These are phyloP conservation scores for Momotus momota DNA, from an alignment of 2,797 vertebrate genomes.

Conservation along the genomic window DNA sequence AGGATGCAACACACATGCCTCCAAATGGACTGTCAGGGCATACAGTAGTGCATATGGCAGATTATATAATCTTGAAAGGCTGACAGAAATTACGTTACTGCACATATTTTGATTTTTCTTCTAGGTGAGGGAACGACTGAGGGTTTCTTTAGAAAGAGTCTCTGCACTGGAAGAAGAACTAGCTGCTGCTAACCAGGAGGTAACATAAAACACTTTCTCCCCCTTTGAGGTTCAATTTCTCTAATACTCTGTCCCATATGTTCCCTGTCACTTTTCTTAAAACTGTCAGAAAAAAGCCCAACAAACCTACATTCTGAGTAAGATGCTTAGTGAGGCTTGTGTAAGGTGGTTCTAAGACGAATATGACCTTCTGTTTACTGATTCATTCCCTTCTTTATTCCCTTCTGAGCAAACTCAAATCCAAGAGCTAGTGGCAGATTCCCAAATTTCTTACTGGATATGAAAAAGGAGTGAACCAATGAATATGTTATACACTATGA, in stretches of 20 bases:
- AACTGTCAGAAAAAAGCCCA: conserved; percentile 4
- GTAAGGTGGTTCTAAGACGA: conserved; percentile 12
- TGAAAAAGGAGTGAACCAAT: not conserved
- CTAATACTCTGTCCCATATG: conserved; percentile 50
- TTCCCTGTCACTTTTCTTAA: conserved; percentile 63
- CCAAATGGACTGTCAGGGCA: not conserved
- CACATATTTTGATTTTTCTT: conserved; percentile 81
- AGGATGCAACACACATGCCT: not conserved
- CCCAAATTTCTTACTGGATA: not conserved
- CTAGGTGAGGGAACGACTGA: conserved; percentile 96
- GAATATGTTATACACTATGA: not conserved
- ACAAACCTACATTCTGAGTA: not conserved
- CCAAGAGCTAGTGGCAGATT: not conserved
- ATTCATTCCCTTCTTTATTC: conserved; percentile 24
- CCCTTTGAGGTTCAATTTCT: conserved; percentile 66
- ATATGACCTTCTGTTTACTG: not conserved
- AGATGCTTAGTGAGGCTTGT: not conserved
- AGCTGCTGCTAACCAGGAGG: conserved; percentile 97
- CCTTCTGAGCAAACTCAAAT: conserved; percentile 1
- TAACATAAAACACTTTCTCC: conserved; percentile 81
- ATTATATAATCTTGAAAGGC: conserved; percentile 61
- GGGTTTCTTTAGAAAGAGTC: conserved; percentile 98
- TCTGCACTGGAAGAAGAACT: conserved; percentile 98
- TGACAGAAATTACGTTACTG: conserved; percentile 74
- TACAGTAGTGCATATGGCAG: conserved; percentile 42